Base-by-base conservation (phyloP, 37 sponge, comb jelly and placozoan species). In the Ephydatia muelleri region DNA sequence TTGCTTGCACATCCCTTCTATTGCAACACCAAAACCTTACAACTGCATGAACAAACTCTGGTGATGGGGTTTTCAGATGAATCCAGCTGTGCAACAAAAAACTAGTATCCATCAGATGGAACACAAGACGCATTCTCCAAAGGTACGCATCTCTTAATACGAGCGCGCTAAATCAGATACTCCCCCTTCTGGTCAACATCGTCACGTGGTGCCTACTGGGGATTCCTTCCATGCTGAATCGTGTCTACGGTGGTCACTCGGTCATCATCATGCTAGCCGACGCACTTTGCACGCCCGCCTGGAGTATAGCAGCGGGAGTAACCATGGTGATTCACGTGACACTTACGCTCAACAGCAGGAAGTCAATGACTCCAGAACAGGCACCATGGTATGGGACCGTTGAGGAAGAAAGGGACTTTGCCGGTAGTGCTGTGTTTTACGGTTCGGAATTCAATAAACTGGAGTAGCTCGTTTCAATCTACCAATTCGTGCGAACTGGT, bases 401-500 rank as follows among this genome's bases (percentile, higher is more conserved):
- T 14, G 57, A 57, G 57, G 57, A 43, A 43, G n/a, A n/a, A n/a
- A n/a, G n/a, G n/a, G 47, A 57, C 19, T 57, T 57, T 57, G 57
- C 19, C 19, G 16, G 19, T 21, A 57, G 57, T 57, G 57, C 19
- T 5, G 57, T 21, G 16, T 16, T 13, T 57, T 57, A 57, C 57
- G 16, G 57, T 14, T 19, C 57, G 57, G 57, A n/a, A 57, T 1
- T 57, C 57, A 14, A 21, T 57, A 21, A 57, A 57, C 16, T 57
- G 57, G 57, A 57, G 57, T 21, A 57, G 57, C 57, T 57, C 57
- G 72, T 34, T 33, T 71, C 29, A 1, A 21, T 71, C 72, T 9
- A 11, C 32, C 74, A 73, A 23, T 1, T 67, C 81, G 9, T 68
- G 32, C 81, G 72, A 67, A 27, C 69, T 67, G 36, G 72, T 70